These are phyloP conservation scores for Gouania willdenowi DNA, from an alignment of 2,797 vertebrate genomes.

Conservation along the genomic window DNA sequence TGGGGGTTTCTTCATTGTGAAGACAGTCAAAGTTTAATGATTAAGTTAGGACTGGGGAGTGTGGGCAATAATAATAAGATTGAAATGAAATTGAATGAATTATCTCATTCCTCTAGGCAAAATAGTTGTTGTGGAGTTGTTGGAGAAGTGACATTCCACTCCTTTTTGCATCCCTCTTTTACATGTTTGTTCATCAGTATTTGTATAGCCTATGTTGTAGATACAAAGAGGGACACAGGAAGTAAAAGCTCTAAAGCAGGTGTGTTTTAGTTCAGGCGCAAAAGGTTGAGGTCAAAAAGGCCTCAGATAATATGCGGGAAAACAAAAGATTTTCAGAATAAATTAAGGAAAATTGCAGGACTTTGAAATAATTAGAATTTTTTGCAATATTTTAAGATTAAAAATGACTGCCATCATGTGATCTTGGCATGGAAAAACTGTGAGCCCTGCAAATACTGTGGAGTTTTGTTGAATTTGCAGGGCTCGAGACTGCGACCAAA, in stretches of 20 bases:
- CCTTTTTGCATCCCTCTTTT: neutral
- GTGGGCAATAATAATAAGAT: constrained; percentile 10
- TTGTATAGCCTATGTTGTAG: constrained; percentile 10
- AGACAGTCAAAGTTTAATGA: constrained; percentile 25
- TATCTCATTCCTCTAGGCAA: constrained; percentile 9
- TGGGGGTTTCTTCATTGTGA: neutral
- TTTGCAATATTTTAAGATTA: too few relatives aligned
- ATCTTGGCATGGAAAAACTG: too few relatives aligned
- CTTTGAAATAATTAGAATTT: too few relatives aligned
- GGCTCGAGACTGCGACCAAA: constrained; percentile 21
- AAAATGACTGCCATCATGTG: too few relatives aligned
- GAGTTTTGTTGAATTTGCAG: constrained; percentile 24
- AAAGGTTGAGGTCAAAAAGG: too few relatives aligned
- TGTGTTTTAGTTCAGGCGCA: too few relatives aligned
- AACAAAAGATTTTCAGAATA: too few relatives aligned
- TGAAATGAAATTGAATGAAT: constrained; percentile 23
- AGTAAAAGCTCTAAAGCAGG: constrained; percentile 20
- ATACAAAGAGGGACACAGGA: constrained; percentile 20
- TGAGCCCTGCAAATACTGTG: constrained; percentile 14
- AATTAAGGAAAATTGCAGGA: too few relatives aligned
- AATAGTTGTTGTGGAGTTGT: neutral
- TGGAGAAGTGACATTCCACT: neutral
- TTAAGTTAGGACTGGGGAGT: constrained; percentile 7
- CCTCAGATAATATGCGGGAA: too few relatives aligned
- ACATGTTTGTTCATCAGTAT: neutral